Base-by-base conservation (phyloP, 1,140 invertebrate species). In the Sminthurides bifidus region DNA sequence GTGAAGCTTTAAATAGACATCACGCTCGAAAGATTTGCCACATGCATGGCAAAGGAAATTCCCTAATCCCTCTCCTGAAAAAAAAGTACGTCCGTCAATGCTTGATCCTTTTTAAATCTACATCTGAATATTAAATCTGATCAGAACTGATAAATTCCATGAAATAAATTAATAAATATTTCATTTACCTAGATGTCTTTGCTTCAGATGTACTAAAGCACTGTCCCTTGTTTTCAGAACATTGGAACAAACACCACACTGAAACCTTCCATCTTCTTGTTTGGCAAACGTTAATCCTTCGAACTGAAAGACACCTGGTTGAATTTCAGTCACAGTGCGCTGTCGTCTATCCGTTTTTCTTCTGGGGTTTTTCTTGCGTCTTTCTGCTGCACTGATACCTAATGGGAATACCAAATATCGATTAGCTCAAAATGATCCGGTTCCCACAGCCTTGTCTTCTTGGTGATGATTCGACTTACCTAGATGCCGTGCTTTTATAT, bases 241-340 rank as follows among this genome's bases (percentile, higher is more conserved):
- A 33, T 49, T 49, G 3, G 46, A 31, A 33, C 46, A 49, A n/a
- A 17, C n/a, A 19, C 46, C 21, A 33, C 46, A 49, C 35, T 49
- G 46, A 26, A 49, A 49, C 8, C 24, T 30, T 4, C 46, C 46
- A 26, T 10, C 21, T 4, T 49, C 46, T 3, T 14, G n/a, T 33
- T 49, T 49, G 35, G 17, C 3, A 49, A 49, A 49, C 21, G 10
- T 14, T 8, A 49, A 3, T 10, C 46, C 46, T 26, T 49, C 27
- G 24, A 49, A 49, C 24, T 17, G 3, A 49, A 49, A 49, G 3
- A n/a, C 14, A 3, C 21, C 46, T 21, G 41, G 41, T 8, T 23
- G 15, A 21, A 43, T 15, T 10, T 17, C 41, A 10, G 6, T 43
- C 6, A 43, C 41, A 14, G 6, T 10, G 8, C 41, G 6, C 17